Base-by-base conservation (phyloP, 2,888 invertebrate species). In the Drosophila kanekoi region DNA sequence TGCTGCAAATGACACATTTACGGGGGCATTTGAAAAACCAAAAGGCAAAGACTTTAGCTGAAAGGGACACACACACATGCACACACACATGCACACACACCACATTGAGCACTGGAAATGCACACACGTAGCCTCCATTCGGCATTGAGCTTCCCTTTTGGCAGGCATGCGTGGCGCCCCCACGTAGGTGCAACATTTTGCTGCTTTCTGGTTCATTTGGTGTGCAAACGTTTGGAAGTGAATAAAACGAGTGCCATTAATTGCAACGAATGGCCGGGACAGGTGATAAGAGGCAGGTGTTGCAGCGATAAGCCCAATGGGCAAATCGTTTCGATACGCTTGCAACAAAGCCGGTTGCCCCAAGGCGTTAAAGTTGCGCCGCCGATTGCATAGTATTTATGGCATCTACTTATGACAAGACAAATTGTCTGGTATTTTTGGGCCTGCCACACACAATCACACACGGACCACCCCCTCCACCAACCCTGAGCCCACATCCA, bases 191-290 rank as follows among this genome's bases (percentile, higher is more conserved):
- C 86, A 77, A 77, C 87, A 83, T 72, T 79, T 85, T 80, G 74
- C 68, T 75, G 61, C 75, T 86, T 88, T 86, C 86, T 79, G 86
- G 70, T 77, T 81, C 83, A 86, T 83, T 86, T 81, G 73, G 65
- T 74, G 85, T 79, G 83, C 83, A 88, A 83, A 69, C 83, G 86
- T 28, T 81, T 70, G 88, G 83, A 88, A 86, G 69, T 73, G 65
- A 66, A 81, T 81, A 73, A 79, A 85, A 74, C 72, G 88, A 77
- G 54, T 66, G 66, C 66, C 81, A 86, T 85, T 88, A 85, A 88
- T 87, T 83, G 86, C 72, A 72, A 44, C 32, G 45, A 64, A 16
- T 66, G 70, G 47, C 37, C 40, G n/a, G n/a, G 35, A 16, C 56
- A 52, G 43, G 20, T 44, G 43, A 52, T 52, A 62, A 53, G 51